Percentiles rank a stretch among this genome's conserved stretches.
Conservation (phyloP, 2,797 vertebrate species). For the Tenualosa ilisha region DNA sequence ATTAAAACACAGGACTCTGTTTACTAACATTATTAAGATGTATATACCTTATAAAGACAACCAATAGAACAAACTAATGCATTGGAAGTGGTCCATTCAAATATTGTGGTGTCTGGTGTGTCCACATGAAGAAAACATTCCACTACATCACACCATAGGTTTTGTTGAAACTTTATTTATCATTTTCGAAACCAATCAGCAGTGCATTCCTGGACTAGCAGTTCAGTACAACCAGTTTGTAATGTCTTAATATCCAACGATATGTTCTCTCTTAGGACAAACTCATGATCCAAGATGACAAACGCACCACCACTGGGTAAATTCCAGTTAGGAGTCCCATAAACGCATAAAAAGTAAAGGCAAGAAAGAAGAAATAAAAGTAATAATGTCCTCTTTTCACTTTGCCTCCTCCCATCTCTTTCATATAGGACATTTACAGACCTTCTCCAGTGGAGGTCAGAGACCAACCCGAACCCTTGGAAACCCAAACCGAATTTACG, state of each 20-base stretch:
- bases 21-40: neutral
- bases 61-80: neutral
- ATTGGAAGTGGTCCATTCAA: neutral
- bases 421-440: conserved; percentile 17
- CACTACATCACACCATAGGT: conserved; percentile 18
- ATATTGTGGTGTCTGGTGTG: neutral
- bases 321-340: neutral
- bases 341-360: neutral
- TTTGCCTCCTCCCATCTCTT: conserved; percentile 26
- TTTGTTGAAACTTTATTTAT: conserved; percentile 76
- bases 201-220: conserved; percentile 78
- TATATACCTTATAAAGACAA: neutral
- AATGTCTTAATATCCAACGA: conserved; percentile 56
- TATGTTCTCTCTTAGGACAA: conserved; percentile 52
- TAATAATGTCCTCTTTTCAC: conserved; percentile 14
- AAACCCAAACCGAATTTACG: conserved; percentile 41
- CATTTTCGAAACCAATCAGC: conserved; percentile 73
- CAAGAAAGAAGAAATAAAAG: neutral
- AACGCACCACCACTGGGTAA: conserved; percentile 34
- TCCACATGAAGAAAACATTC: neutral
- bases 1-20: too few relatives aligned
- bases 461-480: conserved; percentile 59
- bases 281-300: conserved; percentile 52
- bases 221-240: conserved; percentile 67
- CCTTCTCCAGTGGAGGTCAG: conserved; percentile 43